Evolutionary conservation across 2,113 vertebrate genomes (phyloP).

Genomic region (Psittacara wagleri): DNA sequence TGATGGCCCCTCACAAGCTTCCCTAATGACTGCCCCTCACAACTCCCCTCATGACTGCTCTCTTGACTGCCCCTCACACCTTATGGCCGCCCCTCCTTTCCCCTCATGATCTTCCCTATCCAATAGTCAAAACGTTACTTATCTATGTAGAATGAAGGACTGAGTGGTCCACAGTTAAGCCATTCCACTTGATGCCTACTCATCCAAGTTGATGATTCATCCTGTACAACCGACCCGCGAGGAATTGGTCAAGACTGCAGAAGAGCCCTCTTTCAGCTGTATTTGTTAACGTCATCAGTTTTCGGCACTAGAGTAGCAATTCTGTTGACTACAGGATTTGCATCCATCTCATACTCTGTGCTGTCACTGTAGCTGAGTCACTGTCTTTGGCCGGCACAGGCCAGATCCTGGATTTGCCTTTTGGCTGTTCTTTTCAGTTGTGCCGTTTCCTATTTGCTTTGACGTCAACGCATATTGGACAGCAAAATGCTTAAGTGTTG

Average conservation of each 20-base stretch:
- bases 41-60: background rate
- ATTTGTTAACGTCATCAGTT: background rate
- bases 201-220: background rate
- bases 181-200: background rate
- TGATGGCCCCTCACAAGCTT: too few species aligned
- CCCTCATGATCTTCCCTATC: background rate
- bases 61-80: background rate
- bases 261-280: background rate
- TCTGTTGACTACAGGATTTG: background rate
- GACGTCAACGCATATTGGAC: background rate
- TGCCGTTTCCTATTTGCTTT: accelerated
- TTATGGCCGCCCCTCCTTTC: background rate
- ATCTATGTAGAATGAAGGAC: background rate
- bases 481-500: background rate
- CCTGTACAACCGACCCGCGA: accelerated
- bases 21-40: too few species aligned
- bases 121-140: background rate
- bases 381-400: background rate
- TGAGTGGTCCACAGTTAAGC: background rate
- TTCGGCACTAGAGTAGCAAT: background rate
- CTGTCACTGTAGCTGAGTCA: background rate
- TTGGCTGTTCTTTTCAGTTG: background rate
- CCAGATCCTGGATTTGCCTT: background rate
- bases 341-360: background rate
- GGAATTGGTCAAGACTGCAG: background rate